A percentile compares a stretch with the other conserved stretches of the same genome.
Conservation (phyloP, 2,797 vertebrate genomes). For the Sebastes minor region DNA sequence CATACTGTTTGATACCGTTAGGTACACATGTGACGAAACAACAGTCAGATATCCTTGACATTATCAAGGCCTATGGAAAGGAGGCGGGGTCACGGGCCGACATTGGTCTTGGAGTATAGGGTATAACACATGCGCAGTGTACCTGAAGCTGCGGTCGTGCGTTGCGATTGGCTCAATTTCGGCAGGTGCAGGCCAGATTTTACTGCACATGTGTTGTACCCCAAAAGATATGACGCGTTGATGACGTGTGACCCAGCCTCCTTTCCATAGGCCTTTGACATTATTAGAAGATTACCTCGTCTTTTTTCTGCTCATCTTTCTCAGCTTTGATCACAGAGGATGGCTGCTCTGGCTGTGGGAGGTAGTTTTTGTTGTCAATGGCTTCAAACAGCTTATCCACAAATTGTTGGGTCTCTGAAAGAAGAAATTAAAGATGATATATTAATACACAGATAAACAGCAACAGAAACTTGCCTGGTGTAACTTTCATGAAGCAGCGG, state of each 20-base stretch:
- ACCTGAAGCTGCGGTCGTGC: too few relatives aligned
- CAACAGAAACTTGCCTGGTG: not conserved
- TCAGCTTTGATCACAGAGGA: constrained; percentile 86
- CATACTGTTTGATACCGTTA: not conserved
- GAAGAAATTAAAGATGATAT: not conserved
- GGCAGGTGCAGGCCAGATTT: too few relatives aligned
- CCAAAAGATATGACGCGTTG: too few relatives aligned
- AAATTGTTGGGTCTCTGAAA: constrained; percentile 95
- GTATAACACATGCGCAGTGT: too few relatives aligned
- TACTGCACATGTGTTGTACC: too few relatives aligned
- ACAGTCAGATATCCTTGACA: not conserved
- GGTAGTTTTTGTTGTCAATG: constrained; percentile 94
- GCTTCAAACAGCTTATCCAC: constrained; percentile 99
- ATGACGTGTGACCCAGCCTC: rapidly evolving
- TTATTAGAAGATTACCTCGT: constrained; percentile 84
- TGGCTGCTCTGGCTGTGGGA: constrained; percentile 90
- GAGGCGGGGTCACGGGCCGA: too few relatives aligned
- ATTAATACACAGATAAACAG: not conserved
- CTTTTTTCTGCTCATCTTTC: constrained; percentile 94
- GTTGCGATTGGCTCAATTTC: too few relatives aligned
- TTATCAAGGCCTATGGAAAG: too few relatives aligned
- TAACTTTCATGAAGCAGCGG: not conserved
- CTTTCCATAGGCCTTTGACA: too few relatives aligned
- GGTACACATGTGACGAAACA: not conserved
- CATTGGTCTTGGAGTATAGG: too few relatives aligned